phyloP scores from a whole-genome alignment of 2,888 invertebrate genomes.

The Apoderus coryli region DNA sequence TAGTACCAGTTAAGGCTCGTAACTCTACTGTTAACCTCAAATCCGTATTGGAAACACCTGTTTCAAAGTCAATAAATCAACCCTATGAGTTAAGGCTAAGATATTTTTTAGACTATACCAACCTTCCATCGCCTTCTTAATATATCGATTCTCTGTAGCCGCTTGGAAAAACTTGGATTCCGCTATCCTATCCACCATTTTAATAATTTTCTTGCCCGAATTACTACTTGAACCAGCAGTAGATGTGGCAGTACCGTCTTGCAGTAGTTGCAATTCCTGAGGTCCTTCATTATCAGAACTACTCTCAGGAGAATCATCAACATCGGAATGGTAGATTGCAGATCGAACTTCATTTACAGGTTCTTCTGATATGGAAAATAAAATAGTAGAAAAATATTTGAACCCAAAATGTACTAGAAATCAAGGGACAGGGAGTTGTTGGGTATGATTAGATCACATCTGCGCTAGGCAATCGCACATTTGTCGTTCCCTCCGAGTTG shows the following conservation, averaged over 20 bases:
- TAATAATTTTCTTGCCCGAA: conserved; percentile 52
- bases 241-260: conserved; percentile 10
- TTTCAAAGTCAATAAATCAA: conserved; percentile 1
- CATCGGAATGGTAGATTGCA: conserved; percentile 59
- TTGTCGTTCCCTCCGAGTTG: too few relatives aligned
- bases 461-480: too few relatives aligned
- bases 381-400: neutral
- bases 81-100: neutral
- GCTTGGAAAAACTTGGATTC: conserved; percentile 78
- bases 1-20: conserved; percentile 58
- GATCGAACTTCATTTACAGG: conserved; percentile 27
- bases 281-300: conserved; percentile 54
- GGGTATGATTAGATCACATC: too few relatives aligned
- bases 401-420: neutral
- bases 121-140: conserved; percentile 77
- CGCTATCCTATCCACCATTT: conserved; percentile 73
- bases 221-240: conserved; percentile 18
- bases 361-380: conserved; percentile 19
- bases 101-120: conserved; percentile 3
- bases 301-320: conserved; percentile 68
- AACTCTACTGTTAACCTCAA: conserved; percentile 75
- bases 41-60: conserved; percentile 70
- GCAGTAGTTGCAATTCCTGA: conserved; percentile 17
- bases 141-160: conserved; percentile 75
- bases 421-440: too few relatives aligned